Percentiles rank a stretch among this genome's conserved stretches.
phyloP scores from a whole-genome alignment of 1,140 invertebrate genomes.

The Drosophila aff. region DNA sequence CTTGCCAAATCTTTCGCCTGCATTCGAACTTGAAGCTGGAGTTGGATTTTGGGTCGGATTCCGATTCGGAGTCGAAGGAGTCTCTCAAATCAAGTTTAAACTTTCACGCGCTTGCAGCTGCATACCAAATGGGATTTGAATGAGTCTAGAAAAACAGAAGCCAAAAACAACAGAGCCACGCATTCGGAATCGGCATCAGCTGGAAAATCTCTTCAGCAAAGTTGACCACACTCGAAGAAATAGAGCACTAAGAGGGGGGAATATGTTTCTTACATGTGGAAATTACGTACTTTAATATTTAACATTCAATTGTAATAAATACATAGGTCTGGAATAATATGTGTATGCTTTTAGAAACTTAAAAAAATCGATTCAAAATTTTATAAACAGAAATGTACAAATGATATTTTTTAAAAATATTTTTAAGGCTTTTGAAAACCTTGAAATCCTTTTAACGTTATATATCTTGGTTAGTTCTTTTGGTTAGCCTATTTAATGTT shows the following conservation, averaged over 20 bases:
- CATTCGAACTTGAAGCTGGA: constrained; percentile 13
- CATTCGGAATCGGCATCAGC: constrained; percentile 21
- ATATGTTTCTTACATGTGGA: too few relatives aligned
- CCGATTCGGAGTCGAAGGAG: constrained; percentile 24
- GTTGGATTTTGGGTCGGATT: constrained; percentile 1
- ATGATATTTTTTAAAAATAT: too few relatives aligned
- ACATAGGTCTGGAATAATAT: too few relatives aligned
- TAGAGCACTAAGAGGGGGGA: background rate
- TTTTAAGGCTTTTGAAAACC: too few relatives aligned
- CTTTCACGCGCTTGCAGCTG: constrained; percentile 71
- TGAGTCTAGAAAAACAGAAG: constrained; percentile 22
- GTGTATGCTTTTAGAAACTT: too few relatives aligned
- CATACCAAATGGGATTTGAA: constrained; percentile 71
- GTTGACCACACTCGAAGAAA: constrained; percentile 23
- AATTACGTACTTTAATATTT: too few relatives aligned
- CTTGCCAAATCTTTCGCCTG: constrained; percentile 25
- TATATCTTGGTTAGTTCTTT: background rate
- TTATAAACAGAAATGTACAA: too few relatives aligned
- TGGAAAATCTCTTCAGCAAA: constrained; percentile 60
- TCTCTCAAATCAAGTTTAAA: constrained; percentile 72
- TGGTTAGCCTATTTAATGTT: background rate
- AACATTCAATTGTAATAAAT: too few relatives aligned
- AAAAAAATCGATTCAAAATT: too few relatives aligned
- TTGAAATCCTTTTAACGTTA: background rate
- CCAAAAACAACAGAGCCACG: constrained; percentile 37